Evolutionary conservation across 2,113 vertebrate genomes (phyloP).

Genomic region (Erythrolamprus reginae): DNA sequence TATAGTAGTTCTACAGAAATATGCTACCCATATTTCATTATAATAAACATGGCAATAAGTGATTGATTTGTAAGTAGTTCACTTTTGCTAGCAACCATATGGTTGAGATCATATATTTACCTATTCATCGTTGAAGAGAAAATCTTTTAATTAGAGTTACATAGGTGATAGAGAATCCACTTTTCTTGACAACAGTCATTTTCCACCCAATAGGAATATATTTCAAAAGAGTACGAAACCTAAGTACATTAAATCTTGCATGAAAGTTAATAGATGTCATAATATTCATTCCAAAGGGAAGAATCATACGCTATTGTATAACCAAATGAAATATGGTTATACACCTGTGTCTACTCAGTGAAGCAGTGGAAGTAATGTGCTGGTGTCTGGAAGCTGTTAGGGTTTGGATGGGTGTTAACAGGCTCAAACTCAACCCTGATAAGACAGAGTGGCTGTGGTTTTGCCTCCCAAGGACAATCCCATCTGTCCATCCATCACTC

Average conservation of each 20-base stretch:
- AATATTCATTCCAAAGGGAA: neutral
- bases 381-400: no score
- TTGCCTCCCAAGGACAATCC: no score
- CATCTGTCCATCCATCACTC: no score
- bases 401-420: no score
- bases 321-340: neutral
- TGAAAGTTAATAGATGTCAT: neutral
- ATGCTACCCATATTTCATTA: neutral
- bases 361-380: no score
- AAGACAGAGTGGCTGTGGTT: no score
- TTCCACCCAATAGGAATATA: neutral
- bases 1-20: neutral
- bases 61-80: neutral
- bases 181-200: neutral
- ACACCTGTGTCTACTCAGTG: no score
- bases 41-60: neutral
- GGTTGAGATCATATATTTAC: neutral
- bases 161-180: neutral
- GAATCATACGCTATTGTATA: neutral
- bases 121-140: neutral
- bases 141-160: neutral
- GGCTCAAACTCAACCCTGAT: no score
- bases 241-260: neutral
- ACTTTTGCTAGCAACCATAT: neutral
- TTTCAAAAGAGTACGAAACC: neutral